Evolutionary conservation across 2,888 invertebrate genomes (phyloP).

Genomic region (Drosophila tanythrix): DNA sequence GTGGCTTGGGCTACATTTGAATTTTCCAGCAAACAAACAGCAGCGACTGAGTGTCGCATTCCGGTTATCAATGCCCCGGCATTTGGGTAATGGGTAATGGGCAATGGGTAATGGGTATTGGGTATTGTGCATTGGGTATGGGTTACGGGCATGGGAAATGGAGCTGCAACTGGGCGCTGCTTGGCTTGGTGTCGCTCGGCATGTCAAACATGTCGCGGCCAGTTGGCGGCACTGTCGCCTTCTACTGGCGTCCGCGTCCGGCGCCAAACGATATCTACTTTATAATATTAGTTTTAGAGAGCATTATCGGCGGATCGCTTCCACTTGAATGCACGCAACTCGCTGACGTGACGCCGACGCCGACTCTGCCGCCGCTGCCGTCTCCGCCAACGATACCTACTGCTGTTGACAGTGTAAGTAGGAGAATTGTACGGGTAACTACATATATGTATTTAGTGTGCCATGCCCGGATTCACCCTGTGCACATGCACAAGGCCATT

Average conservation of each 20-base stretch:
- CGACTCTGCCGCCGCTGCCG: conserved; percentile 14
- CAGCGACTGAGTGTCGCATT: conserved; percentile 55
- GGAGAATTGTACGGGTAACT: conserved; percentile 44
- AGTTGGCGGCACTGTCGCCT: conserved; percentile 81
- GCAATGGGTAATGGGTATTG: conserved; percentile 22
- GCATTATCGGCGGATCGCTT: conserved; percentile 82
- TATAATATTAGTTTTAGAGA: conserved; percentile 81
- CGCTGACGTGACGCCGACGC: conserved; percentile 51
- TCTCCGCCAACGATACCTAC: conserved; percentile 13
- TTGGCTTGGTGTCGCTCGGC: conserved; percentile 66
- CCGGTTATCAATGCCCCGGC: conserved; percentile 58
- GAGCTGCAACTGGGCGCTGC: conserved; percentile 30
- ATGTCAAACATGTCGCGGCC: conserved; percentile 83
- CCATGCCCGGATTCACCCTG: conserved; percentile 36
- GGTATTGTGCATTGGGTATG: conserved; percentile 20
- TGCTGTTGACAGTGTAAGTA: conserved; percentile 50
- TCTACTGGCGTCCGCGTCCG: conserved; percentile 71
- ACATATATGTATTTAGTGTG: background rate
- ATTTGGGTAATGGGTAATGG: conserved; percentile 33
- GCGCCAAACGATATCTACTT: conserved; percentile 82
- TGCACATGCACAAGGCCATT: conserved; percentile 60
- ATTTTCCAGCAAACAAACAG: conserved; percentile 73
- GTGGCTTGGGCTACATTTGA: conserved; percentile 68
- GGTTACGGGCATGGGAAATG: conserved; percentile 43
- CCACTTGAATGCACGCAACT: conserved; percentile 74